A percentile compares a stretch with the other conserved stretches of the same genome.
Evolutionary conservation across 2,797 vertebrate species (phyloP).

Genomic region (Rousettus madagascariensis): DNA sequence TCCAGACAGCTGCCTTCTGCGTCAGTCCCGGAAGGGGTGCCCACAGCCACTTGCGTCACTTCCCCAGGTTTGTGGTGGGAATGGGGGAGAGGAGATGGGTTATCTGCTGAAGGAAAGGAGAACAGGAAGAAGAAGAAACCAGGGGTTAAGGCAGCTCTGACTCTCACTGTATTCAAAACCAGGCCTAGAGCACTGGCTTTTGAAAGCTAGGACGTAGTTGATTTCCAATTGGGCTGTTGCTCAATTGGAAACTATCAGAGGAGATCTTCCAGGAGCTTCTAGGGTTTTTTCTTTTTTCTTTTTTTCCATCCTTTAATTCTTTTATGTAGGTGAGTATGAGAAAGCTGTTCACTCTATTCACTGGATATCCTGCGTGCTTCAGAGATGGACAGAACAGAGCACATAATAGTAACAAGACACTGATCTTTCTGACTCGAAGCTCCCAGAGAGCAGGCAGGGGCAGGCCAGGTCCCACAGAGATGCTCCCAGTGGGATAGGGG

Average conservation of each 20-base stretch:
- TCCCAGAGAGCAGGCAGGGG: not conserved
- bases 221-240: not conserved
- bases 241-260: not conserved
- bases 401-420: rapidly evolving
- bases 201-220: not conserved
- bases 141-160: not conserved
- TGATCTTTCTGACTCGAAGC: not conserved
- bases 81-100: not conserved
- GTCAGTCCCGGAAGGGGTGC: not conserved
- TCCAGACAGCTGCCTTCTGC: not conserved
- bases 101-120: slow-evolving; percentile 60
- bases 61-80: slow-evolving; percentile 43
- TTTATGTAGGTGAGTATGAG: not conserved
- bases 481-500: not conserved
- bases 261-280: not conserved
- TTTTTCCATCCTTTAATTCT: not conserved
- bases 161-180: not conserved
- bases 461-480: not conserved
- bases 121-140: slow-evolving; percentile 59
- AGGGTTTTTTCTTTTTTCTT: not conserved
- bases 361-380: not conserved
- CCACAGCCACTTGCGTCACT: slow-evolving; percentile 20
- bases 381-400: not conserved
- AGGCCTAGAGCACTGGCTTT: not conserved
- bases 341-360: not conserved